phyloP scores from a whole-genome alignment of 1,140 invertebrate species.

The Drosophila tropicalis region DNA sequence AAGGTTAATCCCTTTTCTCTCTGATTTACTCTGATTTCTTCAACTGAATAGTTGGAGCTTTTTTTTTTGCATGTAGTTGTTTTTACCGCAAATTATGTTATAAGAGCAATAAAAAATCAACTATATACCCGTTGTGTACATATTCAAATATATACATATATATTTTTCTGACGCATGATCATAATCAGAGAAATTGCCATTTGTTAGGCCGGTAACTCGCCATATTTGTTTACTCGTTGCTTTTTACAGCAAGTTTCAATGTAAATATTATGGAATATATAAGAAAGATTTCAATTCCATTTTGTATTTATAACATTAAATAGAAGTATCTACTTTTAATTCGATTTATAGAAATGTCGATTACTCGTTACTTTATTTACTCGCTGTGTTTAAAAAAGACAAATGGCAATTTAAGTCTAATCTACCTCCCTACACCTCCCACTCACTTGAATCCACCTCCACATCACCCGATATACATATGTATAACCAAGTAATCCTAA shows the following conservation, averaged over 20 bases:
- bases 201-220: background rate
- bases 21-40: conserved; percentile 19
- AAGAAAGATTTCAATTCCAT: background rate
- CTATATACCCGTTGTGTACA: conserved; percentile 20
- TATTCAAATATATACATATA: conserved; percentile 35
- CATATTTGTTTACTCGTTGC: background rate
- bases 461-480: conserved; percentile 7
- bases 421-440: background rate
- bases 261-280: background rate
- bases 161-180: conserved; percentile 43
- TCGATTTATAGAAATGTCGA: too few species aligned
- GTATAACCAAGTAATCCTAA: conserved; percentile 10
- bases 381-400: background rate
- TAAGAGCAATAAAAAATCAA: conserved; percentile 28
- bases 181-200: conserved; percentile 34
- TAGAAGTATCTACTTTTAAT: too few species aligned
- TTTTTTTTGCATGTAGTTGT: conserved; percentile 56
- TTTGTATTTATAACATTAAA: background rate
- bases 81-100: conserved; percentile 53
- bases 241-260: background rate
- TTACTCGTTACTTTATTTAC: background rate
- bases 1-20: background rate
- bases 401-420: conserved; percentile 26
- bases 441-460: background rate
- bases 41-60: conserved; percentile 30